Evolutionary conservation across 2,888 invertebrate genomes (phyloP).

Genomic region (Ochropacha duplaris): DNA sequence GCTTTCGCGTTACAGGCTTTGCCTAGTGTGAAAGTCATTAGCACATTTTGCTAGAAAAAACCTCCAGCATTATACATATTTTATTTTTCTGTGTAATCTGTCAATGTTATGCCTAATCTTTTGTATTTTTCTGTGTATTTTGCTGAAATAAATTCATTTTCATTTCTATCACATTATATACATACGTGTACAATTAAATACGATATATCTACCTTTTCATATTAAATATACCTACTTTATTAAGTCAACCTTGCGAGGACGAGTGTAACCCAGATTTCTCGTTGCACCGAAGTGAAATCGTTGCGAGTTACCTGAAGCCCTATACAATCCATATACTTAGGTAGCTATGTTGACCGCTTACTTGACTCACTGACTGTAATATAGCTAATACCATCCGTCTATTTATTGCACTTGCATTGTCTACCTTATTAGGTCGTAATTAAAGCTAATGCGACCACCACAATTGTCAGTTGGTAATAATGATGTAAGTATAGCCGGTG

Average conservation of each 20-base stretch:
- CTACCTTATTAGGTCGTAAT: not conserved
- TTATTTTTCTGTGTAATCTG: too few relatives aligned
- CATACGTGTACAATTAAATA: too few relatives aligned
- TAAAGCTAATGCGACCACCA: not conserved
- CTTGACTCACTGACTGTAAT: not conserved
- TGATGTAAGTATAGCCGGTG: not conserved
- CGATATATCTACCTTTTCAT: too few relatives aligned
- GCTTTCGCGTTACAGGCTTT: too few relatives aligned
- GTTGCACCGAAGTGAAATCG: slow-evolving; percentile 2
- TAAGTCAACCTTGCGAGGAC: not conserved
- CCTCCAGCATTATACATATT: too few relatives aligned
- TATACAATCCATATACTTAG: not conserved
- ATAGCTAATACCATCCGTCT: not conserved
- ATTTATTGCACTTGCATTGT: not conserved
- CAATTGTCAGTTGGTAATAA: not conserved
- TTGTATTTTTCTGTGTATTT: too few relatives aligned
- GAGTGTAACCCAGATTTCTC: slow-evolving; percentile 5
- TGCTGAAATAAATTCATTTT: too few relatives aligned
- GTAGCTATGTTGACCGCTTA: not conserved
- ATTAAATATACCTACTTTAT: too few relatives aligned
- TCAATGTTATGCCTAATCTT: too few relatives aligned
- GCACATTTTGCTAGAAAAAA: too few relatives aligned
- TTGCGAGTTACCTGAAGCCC: not conserved
- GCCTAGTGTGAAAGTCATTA: too few relatives aligned
- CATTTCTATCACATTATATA: too few relatives aligned